Base-by-base conservation (phyloP, 2,797 vertebrate genomes). In the Thripadectes ignobilis region DNA sequence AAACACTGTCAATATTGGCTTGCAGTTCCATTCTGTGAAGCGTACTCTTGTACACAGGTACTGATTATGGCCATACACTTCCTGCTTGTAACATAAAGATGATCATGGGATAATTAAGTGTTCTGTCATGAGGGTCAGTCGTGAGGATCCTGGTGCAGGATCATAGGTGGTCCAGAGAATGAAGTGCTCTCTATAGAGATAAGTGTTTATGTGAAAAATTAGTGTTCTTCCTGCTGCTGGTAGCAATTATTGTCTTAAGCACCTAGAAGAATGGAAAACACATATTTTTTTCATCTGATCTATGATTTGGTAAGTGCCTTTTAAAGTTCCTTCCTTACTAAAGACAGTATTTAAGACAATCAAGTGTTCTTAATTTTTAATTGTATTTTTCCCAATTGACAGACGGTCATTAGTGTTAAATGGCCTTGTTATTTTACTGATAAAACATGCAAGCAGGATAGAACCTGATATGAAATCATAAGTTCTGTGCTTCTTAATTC, bases 171-270 rank as follows among this genome's bases (percentile, higher is more conserved):
- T 78, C 62, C 76, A 85, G 76, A 88, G 91, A 69, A 78, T 87
- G 29, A 88, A 91, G 68, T 72, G 46, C 75, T 55, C 43, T 85
- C n/a, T 62, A 6, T 76, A 74, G 27, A 48, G 36, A 62, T 54
- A 45, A 80, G 49, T 82, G 67, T 87, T 71, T 71, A 61, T 87
- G 36, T 89, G 88, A 94, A 89, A 95, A 89, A 87, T 82, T 63
- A 26, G 39, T 29, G 20, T 74, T 85, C 58, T 88, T 92, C 46
- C 29, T 85, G 78, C 61, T 83, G 38, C 86, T 92, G 73, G 19
- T 75, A 94, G 77, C 65, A 93, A 29, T 95, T 89, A 77, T 14
- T 91, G 65, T 49, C 65, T 65, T 87, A 87, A 92, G 61, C 69
- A 48, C 74, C 36, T 67, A 74, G 71, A 94, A 92, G 86, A 95